These are phyloP conservation scores for Paramisgurnus dabryanus DNA, from an alignment of 2,113 vertebrate genomes.

Conservation along the genomic window DNA sequence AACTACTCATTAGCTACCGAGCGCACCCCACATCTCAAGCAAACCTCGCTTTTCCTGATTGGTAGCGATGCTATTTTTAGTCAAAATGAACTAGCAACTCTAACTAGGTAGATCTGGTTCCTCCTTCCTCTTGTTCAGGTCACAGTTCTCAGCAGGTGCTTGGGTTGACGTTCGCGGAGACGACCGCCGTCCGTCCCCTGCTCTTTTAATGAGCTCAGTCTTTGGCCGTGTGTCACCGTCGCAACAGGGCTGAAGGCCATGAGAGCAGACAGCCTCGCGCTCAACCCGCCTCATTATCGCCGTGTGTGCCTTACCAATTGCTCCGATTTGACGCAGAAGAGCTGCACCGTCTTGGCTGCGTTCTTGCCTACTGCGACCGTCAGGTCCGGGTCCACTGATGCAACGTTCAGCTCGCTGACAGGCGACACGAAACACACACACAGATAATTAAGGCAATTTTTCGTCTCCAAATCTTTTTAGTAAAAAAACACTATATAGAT, in stretches of 20 bases:
- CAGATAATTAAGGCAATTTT: no score
- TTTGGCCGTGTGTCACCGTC: not conserved
- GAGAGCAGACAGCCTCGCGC: slow-evolving; percentile 51
- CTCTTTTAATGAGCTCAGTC: slow-evolving; percentile 19
- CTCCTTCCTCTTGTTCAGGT: slow-evolving; percentile 24
- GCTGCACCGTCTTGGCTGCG: slow-evolving; percentile 91
- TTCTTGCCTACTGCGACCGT: slow-evolving; percentile 91
- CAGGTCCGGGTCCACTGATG: slow-evolving; percentile 88
- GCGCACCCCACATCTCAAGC: not conserved
- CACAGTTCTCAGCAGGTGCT: not conserved
- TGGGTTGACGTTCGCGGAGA: slow-evolving; percentile 6
- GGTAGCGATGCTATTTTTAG: not conserved
- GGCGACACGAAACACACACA: not conserved
- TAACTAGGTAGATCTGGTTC: slow-evolving; percentile 3
- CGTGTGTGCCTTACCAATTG: slow-evolving; percentile 80
- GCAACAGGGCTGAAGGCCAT: not conserved
- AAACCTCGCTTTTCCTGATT: not conserved
- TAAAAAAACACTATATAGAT: no score
- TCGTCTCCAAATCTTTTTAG: no score
- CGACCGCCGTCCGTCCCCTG: not conserved
- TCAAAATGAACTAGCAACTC: not conserved
- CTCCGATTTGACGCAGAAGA: slow-evolving; percentile 94
- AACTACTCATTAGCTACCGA: not conserved
- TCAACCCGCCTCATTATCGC: slow-evolving; percentile 46
- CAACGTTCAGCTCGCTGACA: slow-evolving; percentile 91